These are phyloP conservation scores for Acanthurus lineatus DNA, from an alignment of 2,797 vertebrate species.

Conservation along the genomic window DNA sequence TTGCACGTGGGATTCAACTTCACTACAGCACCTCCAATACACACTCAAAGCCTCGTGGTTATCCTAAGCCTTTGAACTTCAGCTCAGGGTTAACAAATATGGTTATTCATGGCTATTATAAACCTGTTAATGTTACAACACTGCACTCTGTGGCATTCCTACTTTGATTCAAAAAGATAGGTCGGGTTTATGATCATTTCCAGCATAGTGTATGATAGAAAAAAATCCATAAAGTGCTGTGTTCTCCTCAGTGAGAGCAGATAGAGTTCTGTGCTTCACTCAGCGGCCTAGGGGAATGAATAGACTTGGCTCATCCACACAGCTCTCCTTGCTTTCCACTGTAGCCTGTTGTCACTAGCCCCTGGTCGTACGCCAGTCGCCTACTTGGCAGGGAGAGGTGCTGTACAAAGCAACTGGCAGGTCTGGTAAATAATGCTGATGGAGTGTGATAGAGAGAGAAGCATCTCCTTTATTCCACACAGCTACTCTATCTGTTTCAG, in stretches of 20 bases:
- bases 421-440: conserved; percentile 86
- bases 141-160: conserved; percentile 30
- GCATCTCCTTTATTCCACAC: conserved; percentile 83
- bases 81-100: conserved; percentile 48
- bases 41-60: conserved; percentile 24
- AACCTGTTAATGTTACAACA: conserved; percentile 40
- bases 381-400: conserved; percentile 88
- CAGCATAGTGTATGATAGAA: conserved; percentile 50
- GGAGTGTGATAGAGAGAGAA: conserved; percentile 84
- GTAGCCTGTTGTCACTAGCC: conserved; percentile 88
- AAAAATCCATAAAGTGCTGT: conserved; percentile 63
- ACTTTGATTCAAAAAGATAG: conserved; percentile 54
- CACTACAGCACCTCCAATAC: conserved; percentile 40
- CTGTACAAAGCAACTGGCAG: conserved; percentile 88
- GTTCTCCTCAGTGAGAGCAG: conserved; percentile 68
- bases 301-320: conserved; percentile 84
- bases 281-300: conserved; percentile 78
- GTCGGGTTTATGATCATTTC: conserved; percentile 60
- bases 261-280: conserved; percentile 79
- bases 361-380: conserved; percentile 86
- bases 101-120: conserved; percentile 26
- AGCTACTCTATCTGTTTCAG: conserved; percentile 78
- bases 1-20: conserved; percentile 61
- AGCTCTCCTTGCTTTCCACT: conserved; percentile 85
- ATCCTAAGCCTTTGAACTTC: conserved; percentile 49